Conservation (phyloP, 2,888 invertebrate species). For the Labia minor region DNA sequence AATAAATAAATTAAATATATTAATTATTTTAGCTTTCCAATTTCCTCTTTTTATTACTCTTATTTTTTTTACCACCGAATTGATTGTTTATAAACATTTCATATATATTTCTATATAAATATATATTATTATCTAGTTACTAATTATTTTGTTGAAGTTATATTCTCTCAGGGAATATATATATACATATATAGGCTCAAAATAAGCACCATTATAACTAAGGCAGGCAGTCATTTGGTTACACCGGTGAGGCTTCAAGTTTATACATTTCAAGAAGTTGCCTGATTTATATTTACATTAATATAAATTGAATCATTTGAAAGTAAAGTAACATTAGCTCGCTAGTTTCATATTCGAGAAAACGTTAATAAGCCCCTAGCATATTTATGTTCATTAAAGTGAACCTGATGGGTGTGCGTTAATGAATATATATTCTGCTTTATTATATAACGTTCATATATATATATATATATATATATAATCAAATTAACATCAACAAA, state of each 20-base stretch:
- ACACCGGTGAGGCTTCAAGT: not conserved
- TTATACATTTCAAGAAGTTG: not conserved
- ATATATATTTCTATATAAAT: too few relatives aligned
- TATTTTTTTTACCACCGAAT: too few relatives aligned
- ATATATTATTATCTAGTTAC: not conserved
- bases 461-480: too few relatives aligned
- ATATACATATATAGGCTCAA: not conserved
- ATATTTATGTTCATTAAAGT: slow-evolving; percentile 8
- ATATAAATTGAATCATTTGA: slow-evolving; percentile 8
- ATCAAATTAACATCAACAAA: too few relatives aligned
- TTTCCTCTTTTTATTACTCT: too few relatives aligned
- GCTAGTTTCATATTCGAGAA: not conserved
- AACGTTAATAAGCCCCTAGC: not conserved
- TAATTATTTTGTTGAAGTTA: slow-evolving; percentile 2
- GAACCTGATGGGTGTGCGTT: not conserved
- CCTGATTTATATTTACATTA: slow-evolving; percentile 13
- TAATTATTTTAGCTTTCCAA: too few relatives aligned
- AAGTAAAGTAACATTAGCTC: not conserved
- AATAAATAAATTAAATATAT: too few relatives aligned
- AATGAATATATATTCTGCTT: not conserved
- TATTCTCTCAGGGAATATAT: not conserved
- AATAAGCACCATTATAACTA: not conserved
- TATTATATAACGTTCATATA: not conserved
- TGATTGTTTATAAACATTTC: not conserved
- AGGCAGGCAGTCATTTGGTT: not conserved